Evolutionary conservation across 2,113 vertebrate genomes (phyloP), one percentile per base, ranked within the genome.

Genomic region (Ranitomeya variabilis): DNA sequence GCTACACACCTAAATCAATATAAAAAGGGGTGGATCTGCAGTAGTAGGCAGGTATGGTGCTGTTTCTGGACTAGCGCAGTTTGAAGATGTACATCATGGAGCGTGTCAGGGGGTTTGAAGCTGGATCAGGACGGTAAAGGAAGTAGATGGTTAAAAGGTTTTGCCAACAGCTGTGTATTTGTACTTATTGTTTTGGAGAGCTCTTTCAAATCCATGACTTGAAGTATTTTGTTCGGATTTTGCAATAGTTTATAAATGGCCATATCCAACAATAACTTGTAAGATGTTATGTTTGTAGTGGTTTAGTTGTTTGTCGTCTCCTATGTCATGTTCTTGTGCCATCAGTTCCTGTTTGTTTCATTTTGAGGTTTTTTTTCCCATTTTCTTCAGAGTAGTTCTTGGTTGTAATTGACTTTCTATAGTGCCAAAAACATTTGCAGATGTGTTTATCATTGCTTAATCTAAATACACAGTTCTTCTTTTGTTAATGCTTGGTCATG

Each of bases 401-500:
- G 54, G 9, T 83, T 76, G 57, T n/a, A 57, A 62, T 45, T 83
- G 37, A 54, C 31, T 26, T 52, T 51, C 18, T 59, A 60, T 57
- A 76, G 69, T 88, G 54, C 66, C 51, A 14, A 71, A 52, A 81
- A 31, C 23, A 57, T 83, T 74, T 83, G 66, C 87, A 88, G 80
- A 83, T 88, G 66, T 83, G 79, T 64, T 82, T 88, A 83, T 59
- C 18, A 87, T 74, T 83, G 55, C 37, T 23, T 69, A 83, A 83
- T 83, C 55, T 64, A 62, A 88, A 81, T 80, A 82, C n/a, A 79
- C 23, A 83, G 37, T 88, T 83, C 59, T 71, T 74, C 69, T 88
- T 83, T 64, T 88, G 69, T 74, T 73, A 83, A 18, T 76, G 66
- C 57, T 83, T 78, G 19, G 78, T 80, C 52, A 74, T 26, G 18